These are phyloP conservation scores for Harpalus rufipes DNA, from an alignment of 2,888 invertebrate genomes.

Conservation along the genomic window DNA sequence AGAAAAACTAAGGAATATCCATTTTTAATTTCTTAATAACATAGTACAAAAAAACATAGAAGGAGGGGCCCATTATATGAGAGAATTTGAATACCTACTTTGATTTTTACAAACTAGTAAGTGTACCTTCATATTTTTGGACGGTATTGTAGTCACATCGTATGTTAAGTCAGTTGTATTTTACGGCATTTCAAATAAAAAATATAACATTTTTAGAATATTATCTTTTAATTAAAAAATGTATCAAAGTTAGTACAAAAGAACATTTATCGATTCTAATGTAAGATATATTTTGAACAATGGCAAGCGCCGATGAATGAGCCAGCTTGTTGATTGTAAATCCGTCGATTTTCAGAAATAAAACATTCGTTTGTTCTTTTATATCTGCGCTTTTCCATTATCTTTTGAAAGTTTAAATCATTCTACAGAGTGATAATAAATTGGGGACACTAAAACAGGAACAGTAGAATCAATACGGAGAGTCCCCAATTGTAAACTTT, in stretches of 20 bases:
- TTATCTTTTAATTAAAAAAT: slow-evolving; percentile 36
- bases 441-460: neutral
- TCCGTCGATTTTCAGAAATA: slow-evolving; percentile 19
- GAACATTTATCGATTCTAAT: slow-evolving; percentile 21
- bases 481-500: neutral
- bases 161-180: too few relatives aligned
- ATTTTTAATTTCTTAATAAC: too few relatives aligned
- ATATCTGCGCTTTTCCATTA: neutral
- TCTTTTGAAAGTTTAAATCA: slow-evolving; percentile 8
- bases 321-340: slow-evolving; percentile 22
- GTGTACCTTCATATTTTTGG: too few relatives aligned
- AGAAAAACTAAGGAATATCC: too few relatives aligned
- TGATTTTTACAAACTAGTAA: too few relatives aligned
- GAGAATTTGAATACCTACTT: too few relatives aligned
- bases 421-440: neutral
- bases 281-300: slow-evolving; percentile 42
- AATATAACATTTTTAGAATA: slow-evolving; percentile 17
- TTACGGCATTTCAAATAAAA: neutral
- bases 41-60: too few relatives aligned
- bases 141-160: too few relatives aligned
- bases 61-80: too few relatives aligned
- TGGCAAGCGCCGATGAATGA: slow-evolving; percentile 24
- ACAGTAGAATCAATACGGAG: neutral
- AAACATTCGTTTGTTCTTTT: slow-evolving; percentile 23
- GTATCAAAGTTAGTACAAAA: slow-evolving; percentile 24